Evolutionary conservation across 2,888 invertebrate species (phyloP), one percentile per base, ranked within the genome.

Genomic region (Poecilobothrus nobilitatus): DNA sequence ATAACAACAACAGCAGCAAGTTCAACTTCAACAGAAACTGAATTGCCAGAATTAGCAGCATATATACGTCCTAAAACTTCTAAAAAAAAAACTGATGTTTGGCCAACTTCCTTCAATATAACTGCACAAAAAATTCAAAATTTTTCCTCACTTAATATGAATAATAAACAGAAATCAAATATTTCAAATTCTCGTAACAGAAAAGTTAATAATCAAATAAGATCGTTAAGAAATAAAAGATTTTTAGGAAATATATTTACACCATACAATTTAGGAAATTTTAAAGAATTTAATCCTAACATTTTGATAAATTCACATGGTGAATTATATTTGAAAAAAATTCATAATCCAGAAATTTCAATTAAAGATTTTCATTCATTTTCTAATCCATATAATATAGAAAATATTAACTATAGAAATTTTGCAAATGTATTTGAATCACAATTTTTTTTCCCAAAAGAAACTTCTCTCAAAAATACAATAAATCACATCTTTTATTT

Each of bases 401-500:
- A 37, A 5, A 12, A 37, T 37, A 37, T n/a, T 12, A 53, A 53
- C 18, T 70, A 70, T 22, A 67, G 70, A 9, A 62, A 68, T 0
- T 22, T 18, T 44, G 27, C 20, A 10, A 18, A n/a, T 64, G 64
- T 22, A 18, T 18, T 67, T 1, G 67, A 69, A 22, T 63, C 61
- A 27, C 44, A 61, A 0, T 61, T 65, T 3, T 73, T 73, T 4
- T 70, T 67, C 8, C 68, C 68, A 62, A 71, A 66, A 71, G 68
- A 68, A 44, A 69, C 27, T 33, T 66, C 68, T 63, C 77, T 74
- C 76, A 77, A 76, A 63, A 78, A 79, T 71, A 76, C 78, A 8
- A 77, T 79, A 6, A 76, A 79, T 61, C 80, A 82, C 68, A 83
- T 79, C 66, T 82, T 82, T 71, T 81, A 82, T 68, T 71, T 82